Base-by-base conservation (phyloP, 2,888 invertebrate species). In the Sycophila texana region DNA sequence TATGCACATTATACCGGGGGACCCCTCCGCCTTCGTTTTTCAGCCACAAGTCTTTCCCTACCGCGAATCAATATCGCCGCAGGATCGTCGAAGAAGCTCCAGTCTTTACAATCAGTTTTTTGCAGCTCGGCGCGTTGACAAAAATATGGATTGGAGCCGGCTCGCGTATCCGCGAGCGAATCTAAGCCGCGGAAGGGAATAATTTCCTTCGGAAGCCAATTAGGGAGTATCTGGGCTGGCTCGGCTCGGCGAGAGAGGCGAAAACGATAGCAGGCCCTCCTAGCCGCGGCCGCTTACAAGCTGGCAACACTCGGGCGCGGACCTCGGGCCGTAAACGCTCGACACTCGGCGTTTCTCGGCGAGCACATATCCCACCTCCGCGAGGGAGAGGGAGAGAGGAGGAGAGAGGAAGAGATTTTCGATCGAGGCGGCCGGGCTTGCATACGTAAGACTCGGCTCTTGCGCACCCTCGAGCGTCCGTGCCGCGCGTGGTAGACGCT, bases 371-470 rank as follows among this genome's bases (percentile, higher is more conserved):
- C 20, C 20, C 2, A 4, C 18, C 13, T 20, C 22, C 53, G 53
- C 12, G 53, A 53, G 53, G 14, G 53, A 1, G 16, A n/a, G 16
- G 53, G 53, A 57, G 53, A 53, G 61, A 72, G 57, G 12, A 61
- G 61, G 70, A 71, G 65, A 72, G 71, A 63, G 26, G 66, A 71
- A 73, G 77, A 72, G 66, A 39, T 73, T 78, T 68, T 78, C 68
- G 78, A 74, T 74, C 73, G 68, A 65, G 55, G 39, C 65, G 39
- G 7, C 20, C 57, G 61, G 30, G 61, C 65, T 47, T 47, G 20
- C 55, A 55, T 55, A 55, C 39, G 10, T 10, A 39, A 39, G 39
- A 39, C 39, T 10, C 39, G 39, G 39, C 39, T 39, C 39, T 7
- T 1, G 39, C 10, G 39, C 39, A 39, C 39, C 39, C 39, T 39